A percentile compares a stretch with the other conserved stretches of the same genome.
These are phyloP conservation scores for Hystrix cristata DNA, from an alignment of 2,113 vertebrate genomes.

Conservation along the genomic window DNA sequence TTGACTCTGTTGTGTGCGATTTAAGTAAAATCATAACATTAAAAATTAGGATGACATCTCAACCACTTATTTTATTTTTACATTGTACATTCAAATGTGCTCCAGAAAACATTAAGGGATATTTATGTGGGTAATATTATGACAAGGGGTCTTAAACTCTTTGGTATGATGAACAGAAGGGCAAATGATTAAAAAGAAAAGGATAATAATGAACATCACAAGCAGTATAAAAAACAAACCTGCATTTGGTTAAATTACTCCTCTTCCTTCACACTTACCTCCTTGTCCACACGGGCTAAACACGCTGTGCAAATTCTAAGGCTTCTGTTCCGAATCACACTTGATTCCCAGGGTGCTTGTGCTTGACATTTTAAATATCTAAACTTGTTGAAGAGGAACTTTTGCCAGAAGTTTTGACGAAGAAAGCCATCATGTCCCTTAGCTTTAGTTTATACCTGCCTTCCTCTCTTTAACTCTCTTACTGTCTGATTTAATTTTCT, in stretches of 20 bases:
- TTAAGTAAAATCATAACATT: constrained; percentile 2
- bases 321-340: neutral
- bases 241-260: neutral
- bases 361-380: neutral
- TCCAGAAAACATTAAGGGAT: neutral
- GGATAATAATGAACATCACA: neutral
- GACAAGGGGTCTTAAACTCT: neutral
- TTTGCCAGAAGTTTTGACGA: neutral
- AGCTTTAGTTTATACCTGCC: neutral
- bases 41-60: constrained; percentile 7
- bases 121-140: neutral
- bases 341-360: neutral
- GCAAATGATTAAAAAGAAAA: neutral
- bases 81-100: neutral
- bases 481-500: neutral
- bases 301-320: neutral
- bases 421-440: neutral
- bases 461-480: neutral
- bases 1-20: neutral
- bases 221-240: neutral
- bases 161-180: neutral
- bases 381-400: neutral
- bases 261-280: neutral
- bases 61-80: constrained; percentile 27
- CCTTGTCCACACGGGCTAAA: neutral